These are phyloP conservation scores for Psophia crepitans DNA, from an alignment of 2,113 vertebrate species.

Conservation along the genomic window DNA sequence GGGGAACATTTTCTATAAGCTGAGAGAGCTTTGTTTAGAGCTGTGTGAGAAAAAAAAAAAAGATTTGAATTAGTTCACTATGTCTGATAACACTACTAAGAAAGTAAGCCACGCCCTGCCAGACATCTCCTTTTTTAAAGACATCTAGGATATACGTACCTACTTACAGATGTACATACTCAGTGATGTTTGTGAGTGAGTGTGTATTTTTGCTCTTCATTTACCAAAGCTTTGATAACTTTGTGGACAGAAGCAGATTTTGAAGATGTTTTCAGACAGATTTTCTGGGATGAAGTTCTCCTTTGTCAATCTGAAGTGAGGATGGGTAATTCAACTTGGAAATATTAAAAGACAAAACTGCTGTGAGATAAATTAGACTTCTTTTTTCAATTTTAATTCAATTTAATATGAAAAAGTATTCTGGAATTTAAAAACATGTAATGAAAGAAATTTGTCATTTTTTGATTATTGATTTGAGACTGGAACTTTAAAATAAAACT, in stretches of 20 bases:
- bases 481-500: background rate
- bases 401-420: background rate
- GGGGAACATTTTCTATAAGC: background rate
- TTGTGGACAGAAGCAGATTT: background rate
- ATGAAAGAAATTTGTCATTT: background rate
- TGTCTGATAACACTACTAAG: background rate
- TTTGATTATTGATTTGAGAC: background rate
- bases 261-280: background rate
- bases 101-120: background rate
- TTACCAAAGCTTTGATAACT: background rate
- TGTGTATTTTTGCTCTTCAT: background rate
- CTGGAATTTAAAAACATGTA: background rate
- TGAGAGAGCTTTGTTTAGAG: background rate
- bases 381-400: background rate
- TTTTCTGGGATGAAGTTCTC: background rate
- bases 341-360: background rate
- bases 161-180: background rate
- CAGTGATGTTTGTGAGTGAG: background rate
- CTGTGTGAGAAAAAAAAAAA: background rate
- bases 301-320: background rate
- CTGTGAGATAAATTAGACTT: background rate
- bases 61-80: background rate
- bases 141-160: fast-evolving
- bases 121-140: background rate
- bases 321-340: fast-evolving